Evolutionary conservation across 2,888 invertebrate genomes (phyloP), one percentile per base, ranked within the genome.

Genomic region (Caenorhabditis sp.): DNA sequence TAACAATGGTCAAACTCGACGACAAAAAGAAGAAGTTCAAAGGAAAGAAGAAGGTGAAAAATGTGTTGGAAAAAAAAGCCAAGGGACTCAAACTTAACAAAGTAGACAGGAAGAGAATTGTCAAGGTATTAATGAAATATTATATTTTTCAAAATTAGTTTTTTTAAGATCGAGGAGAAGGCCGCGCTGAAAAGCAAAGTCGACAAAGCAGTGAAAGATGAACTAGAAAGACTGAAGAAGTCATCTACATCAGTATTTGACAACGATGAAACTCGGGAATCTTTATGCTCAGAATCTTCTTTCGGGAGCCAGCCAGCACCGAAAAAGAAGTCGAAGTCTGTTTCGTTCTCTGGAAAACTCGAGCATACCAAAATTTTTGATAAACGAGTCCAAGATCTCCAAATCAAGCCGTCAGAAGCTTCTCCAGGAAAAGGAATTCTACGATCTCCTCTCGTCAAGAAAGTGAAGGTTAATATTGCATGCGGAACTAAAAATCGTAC

Each of bases 291-390:
- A 0, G 86, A 87, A 56, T 84, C 84, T 9, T 85, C 86, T 2
- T 88, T 88, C 64, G 87, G 87, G 13, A 88, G 87, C 35, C 86
- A 85, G 35, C 84, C 84, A 40, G 80, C 82, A n/a, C 81, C 80
- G 51, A 84, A 84, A 37, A 81, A 72, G 51, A 55, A 71, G 55
- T 53, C 71, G 13, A 86, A 86, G 58, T 83, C 83, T 79, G 87
- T 88, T 4, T 82, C 86, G 15, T 88, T 88, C 62, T 80, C 85
- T 20, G 79, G 81, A 13, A 74, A 78, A 11, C 69, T 87, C 8
- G 85, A 84, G 40, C 80, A 80, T 18, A 83, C 83, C 13, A 86
- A 86, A 56, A 69, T 83, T 35, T 84, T 86, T 44, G 84, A 84
- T 44, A 84, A 86, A 44, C 71, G 78, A 28, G 80, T 85, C 15